These are phyloP conservation scores for Paragorgia papillata DNA, from an alignment of 92 coral and sea anemone genomes.

Conservation along the genomic window DNA sequence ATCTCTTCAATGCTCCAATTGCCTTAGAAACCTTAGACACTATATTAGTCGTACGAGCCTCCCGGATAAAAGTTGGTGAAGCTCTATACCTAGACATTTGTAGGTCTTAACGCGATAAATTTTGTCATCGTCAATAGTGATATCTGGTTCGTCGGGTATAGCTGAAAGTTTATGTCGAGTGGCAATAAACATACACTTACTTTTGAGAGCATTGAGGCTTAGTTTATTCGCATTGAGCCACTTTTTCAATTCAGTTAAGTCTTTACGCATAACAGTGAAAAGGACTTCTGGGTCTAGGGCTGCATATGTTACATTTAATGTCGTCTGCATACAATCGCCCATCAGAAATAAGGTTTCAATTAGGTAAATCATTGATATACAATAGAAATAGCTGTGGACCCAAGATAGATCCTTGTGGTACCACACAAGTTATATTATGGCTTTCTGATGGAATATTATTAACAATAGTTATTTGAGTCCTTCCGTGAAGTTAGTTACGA, in stretches of 20 bases:
- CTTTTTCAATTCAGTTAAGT: conserved; percentile 17
- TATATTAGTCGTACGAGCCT: too few species aligned
- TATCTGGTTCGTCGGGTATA: conserved; percentile 17
- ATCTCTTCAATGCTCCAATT: too few species aligned
- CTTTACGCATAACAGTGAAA: conserved; percentile 20
- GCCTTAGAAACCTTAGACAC: too few species aligned
- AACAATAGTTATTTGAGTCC: not conserved
- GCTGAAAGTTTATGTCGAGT: conserved; percentile 19
- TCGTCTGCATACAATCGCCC: not conserved
- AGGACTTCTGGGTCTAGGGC: not conserved
- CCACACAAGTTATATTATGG: not conserved
- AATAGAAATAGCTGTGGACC: not conserved
- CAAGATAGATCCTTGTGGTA: not conserved
- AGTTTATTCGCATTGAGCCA: conserved; percentile 22
- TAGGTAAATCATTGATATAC: not conserved
- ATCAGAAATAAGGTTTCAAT: not conserved
- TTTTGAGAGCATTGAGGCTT: conserved; percentile 38
- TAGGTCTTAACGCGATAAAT: conserved; percentile 15
- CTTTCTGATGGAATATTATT: not conserved
- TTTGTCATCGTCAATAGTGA: not conserved
- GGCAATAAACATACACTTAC: conserved; percentile 30
- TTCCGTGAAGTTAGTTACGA: not conserved
- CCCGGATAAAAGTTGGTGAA: not conserved
- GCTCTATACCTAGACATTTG: conserved; percentile 20
- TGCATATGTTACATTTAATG: not conserved